phyloP scores from a whole-genome alignment of 2,888 invertebrate genomes.

The Thelaira solivaga region DNA sequence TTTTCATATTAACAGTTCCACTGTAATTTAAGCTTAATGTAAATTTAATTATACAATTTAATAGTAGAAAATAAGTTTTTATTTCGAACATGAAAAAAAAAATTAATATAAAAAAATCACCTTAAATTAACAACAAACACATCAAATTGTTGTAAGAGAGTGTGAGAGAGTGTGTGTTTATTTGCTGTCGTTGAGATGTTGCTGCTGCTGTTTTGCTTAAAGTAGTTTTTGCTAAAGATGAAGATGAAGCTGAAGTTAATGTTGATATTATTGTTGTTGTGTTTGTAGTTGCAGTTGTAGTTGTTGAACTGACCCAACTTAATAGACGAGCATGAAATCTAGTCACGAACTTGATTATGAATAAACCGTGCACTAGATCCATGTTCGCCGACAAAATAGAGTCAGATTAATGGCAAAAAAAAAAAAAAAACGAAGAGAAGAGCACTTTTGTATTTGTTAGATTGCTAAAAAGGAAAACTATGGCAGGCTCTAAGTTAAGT shows the following conservation, averaged over 20 bases:
- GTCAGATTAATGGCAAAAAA: constrained; percentile 69
- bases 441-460: constrained; percentile 31
- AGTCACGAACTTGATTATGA: constrained; percentile 78
- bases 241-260: neutral
- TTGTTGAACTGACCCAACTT: constrained; percentile 77
- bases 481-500: neutral
- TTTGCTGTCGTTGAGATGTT: constrained; percentile 24
- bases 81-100: constrained; percentile 1
- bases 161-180: too few relatives aligned
- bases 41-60: constrained; percentile 1
- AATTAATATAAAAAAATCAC: constrained; percentile 17
- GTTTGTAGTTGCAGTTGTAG: constrained; percentile 12
- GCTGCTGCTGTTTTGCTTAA: neutral
- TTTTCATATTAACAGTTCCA: neutral
- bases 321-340: constrained; percentile 79
- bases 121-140: constrained; percentile 30
- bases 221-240: constrained; percentile 21
- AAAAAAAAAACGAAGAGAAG: constrained; percentile 21
- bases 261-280: constrained; percentile 12
- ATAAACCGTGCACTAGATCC: constrained; percentile 78
- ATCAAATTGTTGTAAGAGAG: too few relatives aligned
- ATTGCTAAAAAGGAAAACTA: constrained; percentile 30
- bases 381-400: constrained; percentile 78
- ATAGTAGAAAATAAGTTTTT: constrained; percentile 8
- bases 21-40: neutral